Evolutionary conservation across 1,140 invertebrate species (phyloP).

Genomic region (Drosophila baimaii): DNA sequence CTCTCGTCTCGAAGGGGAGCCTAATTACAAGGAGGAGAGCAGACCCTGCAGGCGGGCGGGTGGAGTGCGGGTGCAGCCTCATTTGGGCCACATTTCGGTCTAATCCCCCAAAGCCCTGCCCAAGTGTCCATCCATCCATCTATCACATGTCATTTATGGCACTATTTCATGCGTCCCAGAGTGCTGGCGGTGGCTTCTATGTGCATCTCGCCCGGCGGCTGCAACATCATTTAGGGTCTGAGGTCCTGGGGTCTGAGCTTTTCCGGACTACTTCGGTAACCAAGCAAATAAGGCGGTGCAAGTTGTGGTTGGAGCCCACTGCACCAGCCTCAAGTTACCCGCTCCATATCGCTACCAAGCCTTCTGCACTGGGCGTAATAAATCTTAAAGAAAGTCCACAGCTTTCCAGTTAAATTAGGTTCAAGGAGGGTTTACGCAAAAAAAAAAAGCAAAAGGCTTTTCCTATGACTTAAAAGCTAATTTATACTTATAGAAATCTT

Average conservation of each 20-base stretch:
- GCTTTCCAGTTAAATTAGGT: not conserved
- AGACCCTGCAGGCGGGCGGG: not conserved
- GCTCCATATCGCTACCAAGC: not conserved
- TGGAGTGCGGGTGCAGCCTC: slow-evolving; percentile 33
- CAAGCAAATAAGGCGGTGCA: slow-evolving; percentile 36
- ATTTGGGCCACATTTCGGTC: slow-evolving; percentile 57
- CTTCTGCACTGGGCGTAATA: not conserved
- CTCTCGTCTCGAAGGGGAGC: slow-evolving; percentile 18
- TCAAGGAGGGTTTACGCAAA: not conserved
- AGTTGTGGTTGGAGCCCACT: slow-evolving; percentile 4
- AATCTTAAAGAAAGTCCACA: not conserved
- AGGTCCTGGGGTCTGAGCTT: slow-evolving; percentile 4
- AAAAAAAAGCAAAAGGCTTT: not conserved
- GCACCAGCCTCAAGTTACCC: slow-evolving; percentile 25
- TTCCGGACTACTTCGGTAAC: slow-evolving; percentile 38
- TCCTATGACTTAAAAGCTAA: not conserved
- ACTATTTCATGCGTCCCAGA: slow-evolving; percentile 49
- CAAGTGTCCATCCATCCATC: slow-evolving; percentile 65
- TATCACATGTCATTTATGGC: slow-evolving; percentile 71
- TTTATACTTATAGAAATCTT: not conserved
- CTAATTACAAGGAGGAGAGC: slow-evolving; percentile 56
- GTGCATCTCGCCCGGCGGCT: slow-evolving; percentile 40
- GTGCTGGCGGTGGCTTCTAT: slow-evolving; percentile 4
- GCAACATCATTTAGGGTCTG: slow-evolving; percentile 31
- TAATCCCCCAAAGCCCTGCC: slow-evolving; percentile 42